These are phyloP conservation scores for Caenorhabditis brenneri DNA, from an alignment of 1,140 invertebrate species.

Conservation along the genomic window DNA sequence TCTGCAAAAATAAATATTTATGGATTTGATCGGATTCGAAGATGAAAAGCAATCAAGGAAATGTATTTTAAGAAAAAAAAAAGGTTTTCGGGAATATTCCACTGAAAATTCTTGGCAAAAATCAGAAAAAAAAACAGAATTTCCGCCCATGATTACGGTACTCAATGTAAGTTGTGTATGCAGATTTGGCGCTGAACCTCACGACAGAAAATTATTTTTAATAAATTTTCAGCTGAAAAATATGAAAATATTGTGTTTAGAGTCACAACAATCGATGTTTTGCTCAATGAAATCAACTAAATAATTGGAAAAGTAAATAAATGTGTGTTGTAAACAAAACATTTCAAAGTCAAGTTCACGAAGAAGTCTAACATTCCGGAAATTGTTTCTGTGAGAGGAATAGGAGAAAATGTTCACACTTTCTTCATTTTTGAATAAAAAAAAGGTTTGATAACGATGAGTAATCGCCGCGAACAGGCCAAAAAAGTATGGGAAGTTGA, in stretches of 20 bases:
- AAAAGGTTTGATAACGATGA: conserved; percentile 25
- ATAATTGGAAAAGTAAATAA: no score
- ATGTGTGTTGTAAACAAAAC: no score
- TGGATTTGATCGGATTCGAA: not conserved
- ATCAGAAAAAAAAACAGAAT: not conserved
- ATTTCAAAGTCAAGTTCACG: no score
- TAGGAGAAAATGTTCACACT: not conserved
- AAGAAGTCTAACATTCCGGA: no score
- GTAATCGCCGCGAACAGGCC: not conserved
- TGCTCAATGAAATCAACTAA: no score
- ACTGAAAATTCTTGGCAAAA: no score
- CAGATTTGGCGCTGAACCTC: not conserved
- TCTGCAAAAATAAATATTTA: not conserved
- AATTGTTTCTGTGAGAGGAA: not conserved
- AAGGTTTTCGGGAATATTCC: no score
- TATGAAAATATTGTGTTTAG: no score
- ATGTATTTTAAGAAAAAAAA: not conserved
- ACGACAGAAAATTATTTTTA: not conserved
- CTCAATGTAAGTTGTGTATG: not conserved
- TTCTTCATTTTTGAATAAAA: conserved; percentile 3
- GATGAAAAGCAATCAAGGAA: not conserved
- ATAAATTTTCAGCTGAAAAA: no score
- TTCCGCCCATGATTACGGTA: not conserved
- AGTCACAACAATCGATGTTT: no score
- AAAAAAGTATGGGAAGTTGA: conserved; percentile 1